Evolutionary conservation across 2,888 invertebrate species (phyloP).

Genomic region (Oligia latruncula): DNA sequence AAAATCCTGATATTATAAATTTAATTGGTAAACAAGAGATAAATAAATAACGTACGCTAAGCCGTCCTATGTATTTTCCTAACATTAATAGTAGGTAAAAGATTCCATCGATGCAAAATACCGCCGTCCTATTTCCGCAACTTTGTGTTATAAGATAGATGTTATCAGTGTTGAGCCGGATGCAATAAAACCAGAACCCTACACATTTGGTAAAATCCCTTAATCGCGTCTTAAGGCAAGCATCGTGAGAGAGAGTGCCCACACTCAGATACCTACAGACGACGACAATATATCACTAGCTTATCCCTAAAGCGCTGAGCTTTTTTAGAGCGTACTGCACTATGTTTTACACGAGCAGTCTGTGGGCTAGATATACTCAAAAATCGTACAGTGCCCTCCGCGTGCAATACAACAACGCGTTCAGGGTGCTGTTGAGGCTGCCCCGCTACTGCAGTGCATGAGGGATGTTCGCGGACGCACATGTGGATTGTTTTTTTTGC

Average conservation of each 20-base stretch:
- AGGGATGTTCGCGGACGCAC: too few species aligned
- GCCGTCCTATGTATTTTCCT: neutral
- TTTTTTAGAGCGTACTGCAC: too few species aligned
- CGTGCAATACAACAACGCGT: too few species aligned
- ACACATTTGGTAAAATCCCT: constrained; percentile 36
- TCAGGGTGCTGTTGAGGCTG: too few species aligned
- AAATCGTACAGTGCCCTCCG: too few species aligned
- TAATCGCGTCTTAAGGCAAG: constrained; percentile 33
- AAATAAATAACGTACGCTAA: neutral
- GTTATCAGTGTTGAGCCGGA: constrained; percentile 34
- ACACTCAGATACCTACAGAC: neutral
- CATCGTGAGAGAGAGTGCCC: neutral
- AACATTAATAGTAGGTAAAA: neutral
- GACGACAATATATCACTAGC: constrained; percentile 23
- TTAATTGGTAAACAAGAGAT: neutral
- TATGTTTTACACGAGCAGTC: too few species aligned
- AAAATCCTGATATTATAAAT: neutral
- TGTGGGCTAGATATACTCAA: too few species aligned
- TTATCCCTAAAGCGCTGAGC: constrained; percentile 15
- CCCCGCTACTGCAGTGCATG: too few species aligned
- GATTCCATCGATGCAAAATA: neutral
- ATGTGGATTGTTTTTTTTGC: too few species aligned
- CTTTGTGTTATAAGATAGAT: constrained; percentile 11
- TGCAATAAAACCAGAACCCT: constrained; percentile 29
- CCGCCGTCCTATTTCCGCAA: neutral